Evolutionary conservation across 2,797 vertebrate genomes (phyloP), one percentile per base, ranked within the genome.

Genomic region (Tangara arthus): DNA sequence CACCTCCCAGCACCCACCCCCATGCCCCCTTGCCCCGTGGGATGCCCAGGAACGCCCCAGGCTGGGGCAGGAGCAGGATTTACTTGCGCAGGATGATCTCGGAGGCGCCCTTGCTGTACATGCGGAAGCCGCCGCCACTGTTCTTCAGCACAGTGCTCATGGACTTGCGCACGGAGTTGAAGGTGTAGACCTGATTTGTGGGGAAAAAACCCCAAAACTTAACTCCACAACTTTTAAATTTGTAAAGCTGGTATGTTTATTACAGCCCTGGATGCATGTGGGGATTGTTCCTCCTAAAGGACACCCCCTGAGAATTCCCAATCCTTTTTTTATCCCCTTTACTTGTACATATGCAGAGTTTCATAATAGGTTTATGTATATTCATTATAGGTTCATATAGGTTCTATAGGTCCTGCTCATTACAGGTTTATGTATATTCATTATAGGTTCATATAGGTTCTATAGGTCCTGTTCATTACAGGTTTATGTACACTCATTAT

Each of bases 41-140:
- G 49, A 20, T 53, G 52, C 52, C 30, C 52, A 32, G 52, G 49
- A 3, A 12, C 19, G 18, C 28, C 50, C 11, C 0, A 35, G 57
- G 5, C 0, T 1, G 27, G 52, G 56, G 17, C 47, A 14, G 44
- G 7, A 9, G 37, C 4, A 4, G 97, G 66, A 13, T 39, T 98
- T 98, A 99, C 99, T 99, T 99, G 96, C 99, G 99, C 82, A 99
- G 97, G 89, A 99, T 75, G 90, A 99, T 99, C 98, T 99, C 99
- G 0, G 99, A 99, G 8, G 99, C 99, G 4, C 99, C 99, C 91
- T 99, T 99, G 98, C 99, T 99, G 98, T 99, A 99, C 99, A 99
- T 99, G 94, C 99, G 98, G 98, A 98, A 99, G 80, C 98, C 93
- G 1, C 98, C 98, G 0, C 96, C 96, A 0, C 98, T 53, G 10